Base-by-base conservation (phyloP, 1,140 invertebrate species). In the Nephila pilipes region DNA sequence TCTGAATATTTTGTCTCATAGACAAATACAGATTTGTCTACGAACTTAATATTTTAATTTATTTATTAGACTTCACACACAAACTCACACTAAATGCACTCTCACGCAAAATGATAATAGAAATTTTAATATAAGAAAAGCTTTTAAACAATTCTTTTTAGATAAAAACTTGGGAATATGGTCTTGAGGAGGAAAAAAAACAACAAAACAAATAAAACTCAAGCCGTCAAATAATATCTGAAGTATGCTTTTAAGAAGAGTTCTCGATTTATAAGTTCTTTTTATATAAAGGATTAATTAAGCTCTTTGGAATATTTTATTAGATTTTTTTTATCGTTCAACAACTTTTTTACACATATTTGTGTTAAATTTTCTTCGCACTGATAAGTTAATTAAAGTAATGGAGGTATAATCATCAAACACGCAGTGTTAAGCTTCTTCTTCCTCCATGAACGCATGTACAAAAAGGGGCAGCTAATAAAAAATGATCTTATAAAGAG, bases 321-420 rank as follows among this genome's bases (percentile, higher is more conserved):
- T 32, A 46, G 36, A 32, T 63, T n/a, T 65, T 65, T 87, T 87
- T 54, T 46, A 2, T 38, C 55, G 18, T 85, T 85, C 46, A 12
- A 16, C 5, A 16, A 5, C 32, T 87, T 87, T 87, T 87, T n/a
- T 75, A 29, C 46, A 36, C 12, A 25, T 36, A 87, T 65, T 87
- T 65, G 32, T 63, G 57, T 63, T 87, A 38, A 87, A 36, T 46
- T 85, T 85, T 85, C 85, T 87, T 87, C 36, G 85, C 85, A 65
- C 58, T 58, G 58, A 87, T 87, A 87, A 87, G 85, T 87, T 87
- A 87, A 87, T 87, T 87, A 87, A 87, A 65, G 85, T 87, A 87
- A 87, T 87, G 85, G 58, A 65, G 20, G 60, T 58, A 87, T 87
- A 87, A 87, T 87, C 65, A 87, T 87, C 85, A 63, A 87, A 87